Percentiles rank a stretch among this genome's conserved stretches.
These are phyloP conservation scores for Apostichopus californicus DNA, from an alignment of 35 echinoderm and acorn worm species.

Conservation along the genomic window DNA sequence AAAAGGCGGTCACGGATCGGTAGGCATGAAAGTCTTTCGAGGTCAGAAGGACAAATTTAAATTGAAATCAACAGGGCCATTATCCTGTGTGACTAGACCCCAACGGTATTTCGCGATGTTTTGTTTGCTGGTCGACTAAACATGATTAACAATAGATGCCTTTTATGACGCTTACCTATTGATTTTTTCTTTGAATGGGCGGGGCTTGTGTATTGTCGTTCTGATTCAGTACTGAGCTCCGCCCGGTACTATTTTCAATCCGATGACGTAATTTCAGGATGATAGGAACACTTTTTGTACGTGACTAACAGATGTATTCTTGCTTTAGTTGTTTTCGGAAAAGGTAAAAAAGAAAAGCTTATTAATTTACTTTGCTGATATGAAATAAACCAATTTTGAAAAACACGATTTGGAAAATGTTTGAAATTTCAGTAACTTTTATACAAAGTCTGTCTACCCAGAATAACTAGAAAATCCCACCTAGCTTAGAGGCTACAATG, in stretches of 20 bases:
- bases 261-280: too few species aligned
- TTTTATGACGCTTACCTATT: constrained; percentile 11
- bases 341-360: too few species aligned
- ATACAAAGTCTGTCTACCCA: too few species aligned
- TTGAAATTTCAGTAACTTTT: too few species aligned
- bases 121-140: not conserved
- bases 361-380: too few species aligned
- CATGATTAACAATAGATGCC: not conserved
- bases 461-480: too few species aligned
- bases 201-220: not conserved
- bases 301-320: too few species aligned
- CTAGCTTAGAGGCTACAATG: too few species aligned
- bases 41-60: not conserved
- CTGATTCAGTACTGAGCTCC: constrained; percentile 6
- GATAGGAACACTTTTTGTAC: too few species aligned
- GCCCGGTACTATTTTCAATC: not conserved
- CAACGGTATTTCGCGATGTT: constrained; percentile 6
- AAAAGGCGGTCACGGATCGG: constrained; percentile 11
- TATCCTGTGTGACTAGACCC: constrained; percentile 6
- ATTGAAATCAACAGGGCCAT: not conserved
- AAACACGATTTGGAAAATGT: too few species aligned
- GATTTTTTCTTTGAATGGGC: constrained; percentile 12
- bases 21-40: not conserved
- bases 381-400: too few species aligned
- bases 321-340: too few species aligned